phyloP scores from a whole-genome alignment of 2,113 vertebrate genomes.

The Lanius ludovicianus region DNA sequence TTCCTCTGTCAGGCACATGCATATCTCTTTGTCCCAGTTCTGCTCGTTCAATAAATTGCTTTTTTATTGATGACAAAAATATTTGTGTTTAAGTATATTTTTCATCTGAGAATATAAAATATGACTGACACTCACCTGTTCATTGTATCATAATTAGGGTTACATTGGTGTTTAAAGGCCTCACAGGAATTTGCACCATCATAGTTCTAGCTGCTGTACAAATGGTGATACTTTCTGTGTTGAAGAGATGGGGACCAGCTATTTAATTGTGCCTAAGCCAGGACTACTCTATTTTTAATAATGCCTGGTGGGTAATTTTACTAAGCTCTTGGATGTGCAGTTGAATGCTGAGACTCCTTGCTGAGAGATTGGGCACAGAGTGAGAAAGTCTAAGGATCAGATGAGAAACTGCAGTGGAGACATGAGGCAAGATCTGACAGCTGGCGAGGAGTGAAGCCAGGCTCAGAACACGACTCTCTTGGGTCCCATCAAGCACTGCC shows the following conservation, averaged over 20 bases:
- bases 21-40: not conserved
- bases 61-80: not conserved
- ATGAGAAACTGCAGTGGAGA: not conserved
- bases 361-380: not conserved
- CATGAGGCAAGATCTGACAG: not conserved
- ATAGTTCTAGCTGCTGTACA: not conserved
- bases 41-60: not conserved
- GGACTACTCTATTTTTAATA: not conserved
- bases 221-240: not conserved
- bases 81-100: not conserved
- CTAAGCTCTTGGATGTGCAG: not conserved
- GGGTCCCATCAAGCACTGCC: not conserved
- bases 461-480: not conserved
- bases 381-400: not conserved
- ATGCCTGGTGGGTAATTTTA: not conserved
- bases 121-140: not conserved
- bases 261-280: not conserved
- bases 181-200: not conserved
- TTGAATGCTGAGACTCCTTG: not conserved
- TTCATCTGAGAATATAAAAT: not conserved
- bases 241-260: not conserved
- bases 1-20: not conserved
- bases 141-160: not conserved
- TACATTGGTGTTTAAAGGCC: not conserved
- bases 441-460: not conserved